Percentiles rank a stretch among this genome's conserved stretches.
Evolutionary conservation across 2,888 invertebrate genomes (phyloP).

Genomic region (Neria commutata): DNA sequence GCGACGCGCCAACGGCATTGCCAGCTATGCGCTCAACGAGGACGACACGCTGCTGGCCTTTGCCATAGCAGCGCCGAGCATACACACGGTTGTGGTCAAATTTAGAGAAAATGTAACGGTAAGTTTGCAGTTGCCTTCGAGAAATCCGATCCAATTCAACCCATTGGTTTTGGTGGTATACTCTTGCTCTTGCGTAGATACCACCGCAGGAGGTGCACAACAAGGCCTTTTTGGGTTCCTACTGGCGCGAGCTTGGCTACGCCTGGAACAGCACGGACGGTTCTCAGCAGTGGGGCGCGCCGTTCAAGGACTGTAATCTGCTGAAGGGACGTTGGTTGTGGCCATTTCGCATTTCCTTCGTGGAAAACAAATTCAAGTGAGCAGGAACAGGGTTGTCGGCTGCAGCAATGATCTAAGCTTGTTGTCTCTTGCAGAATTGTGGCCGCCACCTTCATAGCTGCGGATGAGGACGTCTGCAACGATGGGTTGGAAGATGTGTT

Average conservation of each 20-base stretch:
- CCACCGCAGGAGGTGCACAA: slow-evolving; percentile 58
- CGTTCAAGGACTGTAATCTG: slow-evolving; percentile 61
- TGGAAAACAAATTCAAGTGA: slow-evolving; percentile 59
- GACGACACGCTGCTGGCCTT: slow-evolving; percentile 61
- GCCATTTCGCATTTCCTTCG: slow-evolving; percentile 62
- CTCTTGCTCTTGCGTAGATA: slow-evolving; percentile 41
- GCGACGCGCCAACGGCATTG: slow-evolving; percentile 58
- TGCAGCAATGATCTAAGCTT: not conserved
- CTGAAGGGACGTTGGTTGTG: slow-evolving; percentile 61
- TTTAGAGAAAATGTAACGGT: slow-evolving; percentile 62
- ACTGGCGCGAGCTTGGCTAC: slow-evolving; percentile 61
- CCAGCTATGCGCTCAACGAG: slow-evolving; percentile 58
- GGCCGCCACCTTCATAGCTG: slow-evolving; percentile 68
- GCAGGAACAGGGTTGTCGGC: slow-evolving; percentile 24
- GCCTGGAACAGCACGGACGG: slow-evolving; percentile 62
- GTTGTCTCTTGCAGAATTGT: slow-evolving; percentile 62
- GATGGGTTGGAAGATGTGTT: slow-evolving; percentile 72
- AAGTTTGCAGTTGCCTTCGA: slow-evolving; percentile 30
- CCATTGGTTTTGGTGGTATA: not conserved
- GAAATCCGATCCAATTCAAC: not conserved
- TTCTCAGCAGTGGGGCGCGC: slow-evolving; percentile 61
- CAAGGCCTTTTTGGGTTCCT: slow-evolving; percentile 59
- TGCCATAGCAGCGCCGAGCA: slow-evolving; percentile 61
- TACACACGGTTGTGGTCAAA: slow-evolving; percentile 62
- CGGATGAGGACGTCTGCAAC: slow-evolving; percentile 75